Percentiles rank a stretch among this genome's conserved stretches.
phyloP scores from a whole-genome alignment of 2,797 vertebrate species.

The Hipposideros larvatus region DNA sequence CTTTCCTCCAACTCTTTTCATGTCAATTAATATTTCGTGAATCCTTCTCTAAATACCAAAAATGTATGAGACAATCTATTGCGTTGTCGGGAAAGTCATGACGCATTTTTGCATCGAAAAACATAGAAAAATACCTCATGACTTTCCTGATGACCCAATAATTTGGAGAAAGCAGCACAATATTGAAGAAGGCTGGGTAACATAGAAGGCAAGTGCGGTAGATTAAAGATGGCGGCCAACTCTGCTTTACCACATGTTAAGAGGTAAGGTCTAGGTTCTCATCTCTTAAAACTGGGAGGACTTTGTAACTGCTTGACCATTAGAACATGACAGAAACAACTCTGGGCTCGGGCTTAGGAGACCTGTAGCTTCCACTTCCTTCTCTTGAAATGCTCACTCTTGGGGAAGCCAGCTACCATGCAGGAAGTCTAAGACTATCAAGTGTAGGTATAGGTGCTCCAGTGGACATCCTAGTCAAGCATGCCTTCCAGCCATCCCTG shows the following conservation, averaged over 20 bases:
- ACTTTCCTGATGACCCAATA: background rate
- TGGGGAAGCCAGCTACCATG: background rate
- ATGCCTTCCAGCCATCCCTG: background rate
- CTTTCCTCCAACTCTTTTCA: background rate
- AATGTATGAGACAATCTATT: background rate
- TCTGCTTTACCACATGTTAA: background rate
- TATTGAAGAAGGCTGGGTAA: background rate
- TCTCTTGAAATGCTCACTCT: background rate
- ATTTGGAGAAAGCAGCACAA: background rate
- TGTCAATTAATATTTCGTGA: constrained; percentile 48
- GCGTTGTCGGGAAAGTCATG: no score
- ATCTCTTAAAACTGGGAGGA: background rate
- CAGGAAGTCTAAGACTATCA: background rate
- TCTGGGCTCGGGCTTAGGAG: background rate
- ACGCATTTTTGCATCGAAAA: no score
- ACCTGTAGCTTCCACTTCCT: background rate
- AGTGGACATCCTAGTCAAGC: background rate
- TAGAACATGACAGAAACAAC: background rate
- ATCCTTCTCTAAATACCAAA: background rate
- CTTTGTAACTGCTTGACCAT: background rate
- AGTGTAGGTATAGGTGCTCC: background rate
- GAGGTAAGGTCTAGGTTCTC: background rate
- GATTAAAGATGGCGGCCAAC: accelerated
- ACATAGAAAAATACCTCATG: no score
- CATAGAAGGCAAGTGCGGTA: background rate